Conservation (phyloP, 2,888 invertebrate genomes). For the Oligia fasciuncula region DNA sequence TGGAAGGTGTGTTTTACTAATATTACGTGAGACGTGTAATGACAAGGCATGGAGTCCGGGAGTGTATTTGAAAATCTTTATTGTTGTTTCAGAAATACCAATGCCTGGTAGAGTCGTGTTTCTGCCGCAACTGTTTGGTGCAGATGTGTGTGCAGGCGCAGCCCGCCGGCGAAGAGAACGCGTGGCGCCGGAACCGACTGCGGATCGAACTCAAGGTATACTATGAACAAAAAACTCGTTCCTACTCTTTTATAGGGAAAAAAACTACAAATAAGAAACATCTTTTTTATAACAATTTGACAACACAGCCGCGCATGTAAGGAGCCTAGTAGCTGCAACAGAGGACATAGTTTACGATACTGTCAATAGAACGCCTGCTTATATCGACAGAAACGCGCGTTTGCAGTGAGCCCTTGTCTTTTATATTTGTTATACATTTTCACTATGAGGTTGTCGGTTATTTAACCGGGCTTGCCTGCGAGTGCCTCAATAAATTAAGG, state of each 20-base stretch:
- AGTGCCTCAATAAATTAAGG: no score
- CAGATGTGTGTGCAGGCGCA: slow-evolving; percentile 94
- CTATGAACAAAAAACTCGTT: background rate
- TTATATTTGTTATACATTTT: no score
- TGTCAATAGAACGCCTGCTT: background rate
- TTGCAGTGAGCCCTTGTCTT: background rate
- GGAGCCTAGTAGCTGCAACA: background rate
- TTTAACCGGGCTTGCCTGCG: no score
- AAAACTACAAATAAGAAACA: background rate
- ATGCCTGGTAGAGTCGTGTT: slow-evolving; percentile 93
- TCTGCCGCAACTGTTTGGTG: slow-evolving; percentile 96
- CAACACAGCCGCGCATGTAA: background rate
- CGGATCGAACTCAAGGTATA: slow-evolving; percentile 93
- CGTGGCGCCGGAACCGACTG: slow-evolving; percentile 95
- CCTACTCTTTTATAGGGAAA: background rate
- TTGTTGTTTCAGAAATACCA: slow-evolving; percentile 90
- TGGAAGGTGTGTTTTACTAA: no score
- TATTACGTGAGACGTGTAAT: no score
- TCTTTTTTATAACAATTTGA: background rate
- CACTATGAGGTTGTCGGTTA: no score
- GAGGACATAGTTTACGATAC: background rate
- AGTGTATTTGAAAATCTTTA: background rate
- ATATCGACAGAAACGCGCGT: background rate
- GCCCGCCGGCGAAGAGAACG: slow-evolving; percentile 93
- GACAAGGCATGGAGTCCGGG: background rate